Evolutionary conservation across 2,888 invertebrate species (phyloP), one percentile per base, ranked within the genome.

Genomic region (Girardia tigrina): DNA sequence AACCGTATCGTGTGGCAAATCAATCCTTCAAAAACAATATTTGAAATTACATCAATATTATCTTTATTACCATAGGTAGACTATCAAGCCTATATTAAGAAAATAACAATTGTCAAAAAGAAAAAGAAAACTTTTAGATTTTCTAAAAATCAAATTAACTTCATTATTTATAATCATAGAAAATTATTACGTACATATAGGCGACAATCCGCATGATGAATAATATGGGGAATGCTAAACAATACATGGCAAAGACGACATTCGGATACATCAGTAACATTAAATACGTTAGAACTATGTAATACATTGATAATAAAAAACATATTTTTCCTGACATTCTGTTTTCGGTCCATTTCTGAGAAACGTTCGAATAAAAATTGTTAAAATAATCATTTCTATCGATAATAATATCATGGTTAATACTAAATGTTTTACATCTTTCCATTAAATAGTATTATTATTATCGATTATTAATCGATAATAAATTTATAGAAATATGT

Each of bases 341-440:
- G 23, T 56, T 56, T 56, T 56, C 56, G 56, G 23, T 23, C 56
- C 56, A 56, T 56, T 56, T 56, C 56, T 56, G 56, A 20, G 56
- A 56, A 56, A 56, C 4, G 23, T 56, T 56, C 4, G 23, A 56
- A n/a, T 56, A 56, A 56, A 56, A 56, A 23, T 4, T 12, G 23
- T 56, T 56, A 56, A 56, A 56, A 56, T 56, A 56, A 56, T 56
- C 56, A 56, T 56, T 56, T 56, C 56, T 56, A 23, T 56, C 56
- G 8, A 36, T 12, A 36, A 36, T 16, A 36, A 8, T 36, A 36
- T 36, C 36, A n/a, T n/a, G n/a, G n/a, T n/a, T n/a, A n/a, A n/a
- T n/a, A n/a, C n/a, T n/a, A n/a, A n/a, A n/a, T n/a, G n/a, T n/a
- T n/a, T n/a, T n/a, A n/a, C n/a, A n/a, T n/a, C n/a, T n/a, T n/a